These are phyloP conservation scores for Tortricodes alternella DNA, from an alignment of 2,888 invertebrate genomes.

Conservation along the genomic window DNA sequence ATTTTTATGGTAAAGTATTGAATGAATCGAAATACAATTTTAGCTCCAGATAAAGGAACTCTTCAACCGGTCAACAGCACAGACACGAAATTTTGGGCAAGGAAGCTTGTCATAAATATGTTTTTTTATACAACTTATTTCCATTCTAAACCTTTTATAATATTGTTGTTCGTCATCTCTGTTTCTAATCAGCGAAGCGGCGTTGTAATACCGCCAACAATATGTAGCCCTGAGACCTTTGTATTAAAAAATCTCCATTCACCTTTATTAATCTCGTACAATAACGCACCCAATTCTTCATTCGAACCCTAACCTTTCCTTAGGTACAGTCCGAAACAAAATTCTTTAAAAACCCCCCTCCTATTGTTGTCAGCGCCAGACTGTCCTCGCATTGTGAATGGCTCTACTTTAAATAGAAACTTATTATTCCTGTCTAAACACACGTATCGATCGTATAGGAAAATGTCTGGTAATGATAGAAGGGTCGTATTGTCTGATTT, in stretches of 20 bases:
- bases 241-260: not conserved
- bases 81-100: no score
- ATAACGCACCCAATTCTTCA: not conserved
- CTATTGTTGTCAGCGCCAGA: constrained; percentile 29
- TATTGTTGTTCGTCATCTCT: no score
- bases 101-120: no score
- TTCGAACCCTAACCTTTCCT: constrained; percentile 13
- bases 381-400: constrained; percentile 14
- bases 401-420: constrained; percentile 22
- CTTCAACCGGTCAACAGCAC: no score
- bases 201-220: no score
- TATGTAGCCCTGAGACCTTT: no score
- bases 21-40: no score
- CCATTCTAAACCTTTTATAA: no score
- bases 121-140: no score
- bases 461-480: not conserved
- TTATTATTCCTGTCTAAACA: constrained; percentile 20
- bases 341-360: constrained; percentile 25
- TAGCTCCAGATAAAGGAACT: no score
- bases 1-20: no score
- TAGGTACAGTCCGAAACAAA: constrained; percentile 24
- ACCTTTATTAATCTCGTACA: not conserved
- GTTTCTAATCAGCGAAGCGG: no score
- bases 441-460: constrained; percentile 12
- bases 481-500: constrained; percentile 7